Conservation (phyloP, 2,113 vertebrate genomes). For the Calonectris borealis region DNA sequence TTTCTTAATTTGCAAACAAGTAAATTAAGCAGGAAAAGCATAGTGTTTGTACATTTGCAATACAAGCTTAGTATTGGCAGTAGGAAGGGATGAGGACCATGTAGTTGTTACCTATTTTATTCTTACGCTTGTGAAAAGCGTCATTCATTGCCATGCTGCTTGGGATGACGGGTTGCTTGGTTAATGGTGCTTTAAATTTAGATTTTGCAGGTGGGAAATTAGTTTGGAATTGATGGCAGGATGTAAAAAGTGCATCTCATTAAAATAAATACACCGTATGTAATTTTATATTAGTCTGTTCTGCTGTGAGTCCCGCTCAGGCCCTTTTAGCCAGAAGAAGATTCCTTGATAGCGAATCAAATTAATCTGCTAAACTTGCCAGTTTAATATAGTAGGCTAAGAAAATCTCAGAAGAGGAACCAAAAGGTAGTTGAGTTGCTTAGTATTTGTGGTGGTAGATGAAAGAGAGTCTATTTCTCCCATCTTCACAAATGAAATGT, state of each 20-base stretch:
- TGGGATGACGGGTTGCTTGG: background rate
- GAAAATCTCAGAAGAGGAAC: background rate
- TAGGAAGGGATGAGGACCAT: background rate
- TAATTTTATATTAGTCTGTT: background rate
- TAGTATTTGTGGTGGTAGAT: background rate
- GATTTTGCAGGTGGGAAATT: background rate
- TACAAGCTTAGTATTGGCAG: background rate
- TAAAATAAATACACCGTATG: fast-evolving
- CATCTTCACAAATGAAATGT: background rate
- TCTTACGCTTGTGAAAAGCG: background rate
- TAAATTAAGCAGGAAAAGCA: background rate
- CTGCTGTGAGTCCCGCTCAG: background rate
- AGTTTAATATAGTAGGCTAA: background rate
- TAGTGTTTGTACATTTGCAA: background rate
- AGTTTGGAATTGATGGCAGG: background rate
- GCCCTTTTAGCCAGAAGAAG: background rate
- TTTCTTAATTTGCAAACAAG: slow-evolving; percentile 12
- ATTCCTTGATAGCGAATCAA: background rate
- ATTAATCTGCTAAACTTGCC: background rate
- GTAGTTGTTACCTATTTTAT: background rate
- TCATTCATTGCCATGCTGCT: background rate
- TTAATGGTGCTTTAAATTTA: background rate
- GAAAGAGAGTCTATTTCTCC: background rate
- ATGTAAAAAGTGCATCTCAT: background rate
- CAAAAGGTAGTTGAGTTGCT: background rate